Evolutionary conservation across 2,888 invertebrate genomes (phyloP).

Genomic region (Mactromeris polynyma): DNA sequence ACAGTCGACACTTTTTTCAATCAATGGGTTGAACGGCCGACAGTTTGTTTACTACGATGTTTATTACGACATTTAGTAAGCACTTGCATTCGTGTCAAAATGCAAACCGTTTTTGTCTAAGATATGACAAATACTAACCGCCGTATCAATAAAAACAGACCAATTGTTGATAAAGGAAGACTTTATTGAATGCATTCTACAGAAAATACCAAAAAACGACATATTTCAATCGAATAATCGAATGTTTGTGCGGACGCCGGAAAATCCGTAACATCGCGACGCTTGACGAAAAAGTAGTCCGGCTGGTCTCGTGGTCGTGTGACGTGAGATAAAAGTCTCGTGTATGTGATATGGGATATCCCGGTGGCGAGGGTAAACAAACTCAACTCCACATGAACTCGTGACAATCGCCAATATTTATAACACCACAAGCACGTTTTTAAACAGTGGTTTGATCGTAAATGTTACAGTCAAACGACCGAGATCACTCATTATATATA

Average conservation of each 20-base stretch:
- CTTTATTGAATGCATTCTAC: neutral
- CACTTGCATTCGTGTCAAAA: neutral
- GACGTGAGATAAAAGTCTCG: neutral
- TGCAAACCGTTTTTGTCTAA: neutral
- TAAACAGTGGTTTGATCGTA: no score
- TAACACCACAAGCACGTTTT: no score
- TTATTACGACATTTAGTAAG: neutral
- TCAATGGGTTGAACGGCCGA: neutral
- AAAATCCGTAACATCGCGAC: slow-evolving; percentile 11
- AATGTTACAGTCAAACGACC: no score
- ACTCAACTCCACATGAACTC: no score
- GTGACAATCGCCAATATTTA: no score
- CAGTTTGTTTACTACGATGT: neutral
- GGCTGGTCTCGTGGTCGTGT: neutral
- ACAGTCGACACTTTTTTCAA: neutral
- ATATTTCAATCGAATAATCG: neutral
- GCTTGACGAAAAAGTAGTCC: neutral
- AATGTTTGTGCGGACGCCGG: neutral
- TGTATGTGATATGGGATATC: no score
- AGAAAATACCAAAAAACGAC: neutral
- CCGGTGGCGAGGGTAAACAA: no score
- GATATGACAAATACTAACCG: no score
- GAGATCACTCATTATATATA: no score
- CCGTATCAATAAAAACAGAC: neutral
- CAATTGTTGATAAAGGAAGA: no score